Conservation (phyloP, 2,113 vertebrate species). For the Gambusia affinis region DNA sequence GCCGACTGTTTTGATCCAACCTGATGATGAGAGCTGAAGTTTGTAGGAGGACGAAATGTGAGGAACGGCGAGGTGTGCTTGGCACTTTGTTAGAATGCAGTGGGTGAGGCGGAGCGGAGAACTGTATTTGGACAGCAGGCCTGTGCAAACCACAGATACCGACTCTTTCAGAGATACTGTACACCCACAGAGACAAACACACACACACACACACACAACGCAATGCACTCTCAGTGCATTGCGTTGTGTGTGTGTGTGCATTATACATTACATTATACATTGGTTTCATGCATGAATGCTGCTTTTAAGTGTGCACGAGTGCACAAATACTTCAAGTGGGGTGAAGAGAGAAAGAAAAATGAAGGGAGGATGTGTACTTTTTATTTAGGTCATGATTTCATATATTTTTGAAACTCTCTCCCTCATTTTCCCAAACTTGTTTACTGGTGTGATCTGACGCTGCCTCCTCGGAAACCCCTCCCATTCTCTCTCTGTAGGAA, state of each 20-base stretch:
- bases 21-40: conserved; percentile 21
- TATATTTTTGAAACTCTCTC: conserved; percentile 47
- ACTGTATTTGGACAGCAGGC: conserved; percentile 68
- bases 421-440: conserved; percentile 35
- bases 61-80: conserved; percentile 23
- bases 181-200: conserved; percentile 16
- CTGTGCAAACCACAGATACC: conserved; percentile 28
- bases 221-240: background rate
- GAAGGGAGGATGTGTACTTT: conserved; percentile 36
- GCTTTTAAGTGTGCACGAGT: background rate
- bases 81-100: conserved; percentile 21
- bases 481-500: conserved; percentile 37
- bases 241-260: no score
- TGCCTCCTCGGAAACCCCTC: conserved; percentile 16
- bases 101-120: conserved; percentile 42
- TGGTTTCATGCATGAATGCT: background rate
- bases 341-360: conserved; percentile 14
- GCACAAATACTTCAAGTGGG: conserved; percentile 33
- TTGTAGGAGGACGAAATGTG: conserved; percentile 18
- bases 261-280: no score
- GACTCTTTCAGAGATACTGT: conserved; percentile 34
- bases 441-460: conserved; percentile 46
- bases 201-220: background rate
- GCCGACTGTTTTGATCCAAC: conserved; percentile 3
- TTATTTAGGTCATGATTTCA: conserved; percentile 71